Base-by-base conservation (phyloP, 1,140 invertebrate genomes). In the Rhizoglyphus robini region DNA sequence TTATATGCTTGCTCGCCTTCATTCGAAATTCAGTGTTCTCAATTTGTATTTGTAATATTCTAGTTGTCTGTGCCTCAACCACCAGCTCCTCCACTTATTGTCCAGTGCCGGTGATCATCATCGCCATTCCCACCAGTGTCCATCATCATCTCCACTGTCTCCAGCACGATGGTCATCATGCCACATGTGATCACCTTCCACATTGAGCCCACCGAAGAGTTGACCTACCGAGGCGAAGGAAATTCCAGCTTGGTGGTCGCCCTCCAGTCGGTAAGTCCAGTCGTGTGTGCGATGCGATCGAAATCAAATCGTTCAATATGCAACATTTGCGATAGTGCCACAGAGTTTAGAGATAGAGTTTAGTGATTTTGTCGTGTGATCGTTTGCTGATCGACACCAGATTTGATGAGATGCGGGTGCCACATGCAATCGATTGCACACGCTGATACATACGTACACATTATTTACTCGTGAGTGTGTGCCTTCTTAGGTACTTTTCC, bases 211-310 rank as follows among this genome's bases (percentile, higher is more conserved):
- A 31, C 8, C 27, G 65, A 67, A 4, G 5, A 68, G 8, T 20
- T 68, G 4, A 68, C 69, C n/a, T 69, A 69, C 63, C 67, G 68
- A 20, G 68, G 68, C 46, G 68, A 69, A 59, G 68, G 68, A n/a
- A 69, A 69, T 41, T 70, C 68, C 4, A 69, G 61, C 32, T 32
- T 69, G 2, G 68, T 69, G 8, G 46, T 69, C 25, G 68, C 68
- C 11, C 4, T 69, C 31, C 32, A 69, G 58, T n/a, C 41, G 23
- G 67, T 68, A 62, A 27, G 54, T 48, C 4, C 20, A 20, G 15
- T 67, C 23, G 34, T 54, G 27, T 32, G 34, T 54, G 27, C 18
- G 4, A 13, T 63, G n/a, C 25, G 15, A 60, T 11, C 54, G 13
- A 34, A 60, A 3, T 60, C 13, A 1, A n/a, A 60, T 60, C 8